Evolutionary conservation across 2,113 vertebrate species (phyloP), one percentile per base, ranked within the genome.

Genomic region (Cervus canadensis): DNA sequence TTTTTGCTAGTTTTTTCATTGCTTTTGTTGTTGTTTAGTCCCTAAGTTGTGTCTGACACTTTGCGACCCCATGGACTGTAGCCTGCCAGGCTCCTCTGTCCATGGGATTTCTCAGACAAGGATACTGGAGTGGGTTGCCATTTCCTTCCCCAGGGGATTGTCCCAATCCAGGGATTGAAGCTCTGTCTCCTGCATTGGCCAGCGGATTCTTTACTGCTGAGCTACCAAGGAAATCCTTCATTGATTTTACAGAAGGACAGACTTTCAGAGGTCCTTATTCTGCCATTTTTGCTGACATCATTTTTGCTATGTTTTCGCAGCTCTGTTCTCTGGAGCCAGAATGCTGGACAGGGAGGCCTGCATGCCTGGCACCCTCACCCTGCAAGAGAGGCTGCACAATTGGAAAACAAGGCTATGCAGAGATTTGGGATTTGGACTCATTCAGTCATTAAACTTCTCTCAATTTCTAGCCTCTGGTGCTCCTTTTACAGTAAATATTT

Each of bases 171-270:
- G 36, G 71, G 40, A 76, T 26, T 43, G 71, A 76, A 43, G 40
- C 40, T 23, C 26, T 15, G 71, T 76, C 71, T 15, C 12, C 40
- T 76, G 71, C 71, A 7, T 3, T 43, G 40, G 71, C 40, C 36
- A 43, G 71, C 12, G 1, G 36, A 43, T 76, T 76, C 71, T 43
- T 76, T 14, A 76, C 36, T 40, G 40, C 71, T 43, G 40, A 76
- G 40, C 40, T 23, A 43, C 71, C 40, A 15, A 43, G 36, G 40
- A 43, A 76, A 26, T 43, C 40, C 40, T 87, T 84, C 56, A 48
- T 54, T 87, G 82, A 30, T 93, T 97, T 96, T 88, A 50, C 50
- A 21, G 90, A 88, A 57, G 19, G 23, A 64, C 15, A 60, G 28
- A 83, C n/a, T 64, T 94, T 36, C 36, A 36, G 52, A 71, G 21